Base-by-base conservation (phyloP, 1,140 invertebrate species). In the Drosophila willistoni region DNA sequence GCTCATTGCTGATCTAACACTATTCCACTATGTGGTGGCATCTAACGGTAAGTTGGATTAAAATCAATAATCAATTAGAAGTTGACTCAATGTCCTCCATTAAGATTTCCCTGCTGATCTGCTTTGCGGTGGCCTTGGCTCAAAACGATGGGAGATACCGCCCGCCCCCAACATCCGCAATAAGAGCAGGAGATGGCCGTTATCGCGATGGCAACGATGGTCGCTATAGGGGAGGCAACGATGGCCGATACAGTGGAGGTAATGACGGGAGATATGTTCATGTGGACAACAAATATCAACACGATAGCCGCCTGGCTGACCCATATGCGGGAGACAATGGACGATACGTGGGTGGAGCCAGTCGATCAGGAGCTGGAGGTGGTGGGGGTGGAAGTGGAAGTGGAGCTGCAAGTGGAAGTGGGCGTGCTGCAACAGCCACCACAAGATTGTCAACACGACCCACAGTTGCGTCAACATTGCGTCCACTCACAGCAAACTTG, bases 251-350 rank as follows among this genome's bases (percentile, higher is more conserved):
- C 39, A 36, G 82, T 1, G 81, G 85, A 1, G 71, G 64, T 7
- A 86, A 81, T 60, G 91, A 92, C 61, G 92, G 92, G 7, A 79
- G 86, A 13, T 92, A 92, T 73, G 74, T 91, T 33, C 91, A 92
- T 25, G 41, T 64, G 44, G 90, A 91, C 65, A 81, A 77, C 57
- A 87, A 90, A 25, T 91, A 92, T 42, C n/a, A 72, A 14, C 85
- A 92, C n/a, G 81, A 90, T 29, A 70, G 83, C 73, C 78, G 84
- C 51, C 71, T 71, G 54, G 29, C 9, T 9, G 72, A 64, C 41
- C 81, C 71, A 14, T 90, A 91, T 68, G 47, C 68, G 14, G 65
- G 59, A 4, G 64, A 81, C 10, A 84, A 77, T 22, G 59, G 87
- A 33, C 44, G 68, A 10, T 73, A 76, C 9, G 73, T 77, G 3